phyloP scores from a whole-genome alignment of 2,113 vertebrate species.

The rat (Rattus norvegicus) region GRCr8 NC_086026.1:12297001-12297500 shows the following conservation, averaged over 20 bases:
- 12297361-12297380: neutral
- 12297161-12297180: neutral
- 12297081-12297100: neutral
- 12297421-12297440: neutral
- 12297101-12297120: neutral
- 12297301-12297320: neutral
- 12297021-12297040: neutral
- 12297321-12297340: neutral
- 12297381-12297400: neutral
- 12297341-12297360: neutral
- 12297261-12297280: neutral
- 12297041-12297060: neutral
- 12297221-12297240: neutral
- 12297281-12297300: neutral
- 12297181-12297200: neutral
- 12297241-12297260: conserved; percentile 29
- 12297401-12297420: conserved; percentile 8
- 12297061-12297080: neutral
- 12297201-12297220: neutral
- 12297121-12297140: neutral
- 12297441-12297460: neutral
- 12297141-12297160: neutral
- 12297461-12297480: neutral
- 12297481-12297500: neutral
- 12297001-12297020: neutral